Base-by-base conservation (phyloP, 2,113 vertebrate species). In the Nicator chloris region DNA sequence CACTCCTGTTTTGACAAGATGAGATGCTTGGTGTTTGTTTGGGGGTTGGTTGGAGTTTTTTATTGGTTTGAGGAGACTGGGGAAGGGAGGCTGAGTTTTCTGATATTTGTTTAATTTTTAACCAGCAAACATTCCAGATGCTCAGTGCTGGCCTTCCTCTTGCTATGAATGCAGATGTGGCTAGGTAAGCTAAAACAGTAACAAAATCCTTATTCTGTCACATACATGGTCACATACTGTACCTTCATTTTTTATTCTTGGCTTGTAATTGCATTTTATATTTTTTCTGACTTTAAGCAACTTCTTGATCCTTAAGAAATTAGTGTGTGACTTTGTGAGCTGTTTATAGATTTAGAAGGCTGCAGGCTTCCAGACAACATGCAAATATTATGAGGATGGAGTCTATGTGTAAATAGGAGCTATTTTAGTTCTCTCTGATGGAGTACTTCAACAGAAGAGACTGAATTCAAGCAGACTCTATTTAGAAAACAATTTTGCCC, bases 401-500 rank as follows among this genome's bases (percentile, higher is more conserved):
- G 16, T 59, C 49, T 66, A 5, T 51, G 50, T 79, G 44, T 95
- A 95, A 97, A 92, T 76, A 91, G 92, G 57, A 91, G 60, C 60
- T 70, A 54, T 69, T 92, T 89, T 75, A 81, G 86, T 94, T 92
- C 70, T 40, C 73, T 91, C 53, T 71, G 76, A 50, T 23, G 59
- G 66, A 95, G 63, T 47, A 63, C 70, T 91, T 93, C 56, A 82
- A n/a, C 31, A 66, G 72, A 85, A 82, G 91, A 84, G 80, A 42
- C 49, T 82, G 59, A 78, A 82, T 81, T 69, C 23, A 51, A 28
- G 39, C 70, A 82, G 72, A 53, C 37, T 79, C 31, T 86, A 57
- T 92, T 91, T 96, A 65, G 78, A 96, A 96, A 96, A 92, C 70
- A 71, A 44, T 89, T 94, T 96, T 97, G 95, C 90, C 92, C 92